Evolutionary conservation across 2,797 vertebrate species (phyloP).

Genomic region (Schizothorax lantsangensis): DNA sequence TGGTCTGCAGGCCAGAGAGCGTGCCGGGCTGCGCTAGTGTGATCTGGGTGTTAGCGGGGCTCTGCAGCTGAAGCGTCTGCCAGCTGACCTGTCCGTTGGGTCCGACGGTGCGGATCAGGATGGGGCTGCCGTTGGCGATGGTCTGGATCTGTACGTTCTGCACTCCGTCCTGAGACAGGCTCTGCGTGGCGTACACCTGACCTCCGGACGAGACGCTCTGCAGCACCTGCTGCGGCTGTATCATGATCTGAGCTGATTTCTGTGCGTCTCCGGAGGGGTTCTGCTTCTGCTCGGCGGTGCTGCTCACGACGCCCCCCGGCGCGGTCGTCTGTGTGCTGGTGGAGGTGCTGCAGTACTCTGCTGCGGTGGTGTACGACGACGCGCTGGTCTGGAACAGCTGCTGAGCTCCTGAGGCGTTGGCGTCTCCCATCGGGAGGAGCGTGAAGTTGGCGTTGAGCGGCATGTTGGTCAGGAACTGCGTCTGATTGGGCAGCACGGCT

Average conservation of each 20-base stretch:
- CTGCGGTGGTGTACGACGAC: constrained; percentile 61
- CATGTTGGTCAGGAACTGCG: constrained; percentile 93
- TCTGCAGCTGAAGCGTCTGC: constrained; percentile 96
- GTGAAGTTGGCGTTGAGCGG: constrained; percentile 96
- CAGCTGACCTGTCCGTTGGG: constrained; percentile 96
- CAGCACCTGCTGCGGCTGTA: constrained; percentile 92
- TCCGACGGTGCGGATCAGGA: constrained; percentile 92
- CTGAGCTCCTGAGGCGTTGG: constrained; percentile 66
- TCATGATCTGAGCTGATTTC: constrained; percentile 84
- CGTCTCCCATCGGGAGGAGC: constrained; percentile 86
- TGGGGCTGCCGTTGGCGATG: constrained; percentile 89
- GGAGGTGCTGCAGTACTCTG: constrained; percentile 71
- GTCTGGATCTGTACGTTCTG: constrained; percentile 91
- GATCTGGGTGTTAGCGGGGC: constrained; percentile 90
- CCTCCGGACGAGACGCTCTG: constrained; percentile 86
- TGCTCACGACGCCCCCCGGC: constrained; percentile 74
- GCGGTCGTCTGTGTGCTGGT: constrained; percentile 85
- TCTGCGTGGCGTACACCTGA: constrained; percentile 89
- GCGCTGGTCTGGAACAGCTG: constrained; percentile 70
- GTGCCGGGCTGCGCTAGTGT: constrained; percentile 90
- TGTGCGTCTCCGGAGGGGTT: constrained; percentile 72
- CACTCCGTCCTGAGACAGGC: constrained; percentile 91
- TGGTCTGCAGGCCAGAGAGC: constrained; percentile 95
- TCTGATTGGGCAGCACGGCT: constrained; percentile 88
- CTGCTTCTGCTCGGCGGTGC: constrained; percentile 67